A percentile compares a stretch with the other conserved stretches of the same genome.
phyloP scores from a whole-genome alignment of 2,113 vertebrate genomes.

The Garra rufa region DNA sequence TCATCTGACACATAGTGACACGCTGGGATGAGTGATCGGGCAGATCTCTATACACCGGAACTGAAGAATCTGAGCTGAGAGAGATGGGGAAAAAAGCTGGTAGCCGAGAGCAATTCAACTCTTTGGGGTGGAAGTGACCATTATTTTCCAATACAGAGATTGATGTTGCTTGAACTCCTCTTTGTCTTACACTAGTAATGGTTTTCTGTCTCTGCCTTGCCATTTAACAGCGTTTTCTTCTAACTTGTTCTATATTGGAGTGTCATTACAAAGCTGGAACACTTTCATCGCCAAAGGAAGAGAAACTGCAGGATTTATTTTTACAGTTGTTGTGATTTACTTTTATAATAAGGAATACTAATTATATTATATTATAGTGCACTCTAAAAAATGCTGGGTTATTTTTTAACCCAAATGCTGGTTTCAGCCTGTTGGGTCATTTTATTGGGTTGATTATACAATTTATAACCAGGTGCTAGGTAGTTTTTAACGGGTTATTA shows the following conservation, averaged over 20 bases:
- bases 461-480: too few relatives aligned
- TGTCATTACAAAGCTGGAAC: neutral
- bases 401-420: too few relatives aligned
- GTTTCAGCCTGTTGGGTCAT: too few relatives aligned
- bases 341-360: too few relatives aligned
- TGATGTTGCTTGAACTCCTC: slow-evolving; percentile 57
- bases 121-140: slow-evolving; percentile 65
- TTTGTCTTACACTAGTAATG: slow-evolving; percentile 57
- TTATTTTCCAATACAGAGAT: slow-evolving; percentile 71
- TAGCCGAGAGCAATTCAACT: slow-evolving; percentile 59
- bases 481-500: too few relatives aligned
- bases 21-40: slow-evolving; percentile 53
- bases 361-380: too few relatives aligned
- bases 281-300: neutral
- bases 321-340: neutral
- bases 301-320: neutral
- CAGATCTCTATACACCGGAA: slow-evolving; percentile 66
- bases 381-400: too few relatives aligned
- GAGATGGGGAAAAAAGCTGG: slow-evolving; percentile 53
- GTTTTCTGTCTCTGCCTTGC: slow-evolving; percentile 50
- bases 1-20: slow-evolving; percentile 1
- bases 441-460: too few relatives aligned
- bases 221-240: slow-evolving; percentile 60
- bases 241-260: slow-evolving; percentile 45
- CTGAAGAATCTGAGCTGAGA: slow-evolving; percentile 59